Evolutionary conservation across 1,140 invertebrate genomes (phyloP), one percentile per base, ranked within the genome.

Genomic region (Halictus rubicundus): DNA sequence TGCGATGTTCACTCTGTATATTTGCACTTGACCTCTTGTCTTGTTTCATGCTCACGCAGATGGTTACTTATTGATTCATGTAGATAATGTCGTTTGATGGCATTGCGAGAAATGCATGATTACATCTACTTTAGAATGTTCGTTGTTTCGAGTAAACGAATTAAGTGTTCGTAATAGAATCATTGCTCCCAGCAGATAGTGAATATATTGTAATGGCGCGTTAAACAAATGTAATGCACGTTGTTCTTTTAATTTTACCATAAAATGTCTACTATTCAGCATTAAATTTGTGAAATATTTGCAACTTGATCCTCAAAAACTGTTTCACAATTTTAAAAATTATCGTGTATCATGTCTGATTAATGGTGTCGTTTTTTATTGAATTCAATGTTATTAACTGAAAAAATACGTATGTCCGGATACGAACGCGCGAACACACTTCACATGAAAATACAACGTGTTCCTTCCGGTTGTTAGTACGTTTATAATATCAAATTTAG

Each of bases 1-100:
- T 66, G 16, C 23, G 14, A 25, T 39, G 23, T 19, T 23, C 64
- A 66, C n/a, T 39, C 39, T 46, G 39, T 66, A 66, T 27, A 32
- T 14, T 78, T 72, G 59, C 76, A 72, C 68, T 78, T 78, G 69
- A 78, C 76, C 68, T 78, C 68, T 72, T 16, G 60, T 32, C 46
- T 21, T 37, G 25, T 61, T 64, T 37, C 21, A 72, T 64, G 60
- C 37, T 72, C 23, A 23, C 21, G 19, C 46, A 37, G n/a, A 70
- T 70, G 46, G 42, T 64, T n/a, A n/a, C 1, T 32, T 72, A 78
- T 78, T 78, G 68, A 78, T 72, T 71, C 60, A 57, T 64, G 25
- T 25, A 8, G 46, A 23, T 39, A 25, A 78, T 72, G 71, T 78
- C 37, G 60, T 70, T 77, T 25, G 52, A 76, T 60, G 27, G 7